Base-by-base conservation (phyloP, 2,797 vertebrate genomes). In the Threskiornis aethiopicus region DNA sequence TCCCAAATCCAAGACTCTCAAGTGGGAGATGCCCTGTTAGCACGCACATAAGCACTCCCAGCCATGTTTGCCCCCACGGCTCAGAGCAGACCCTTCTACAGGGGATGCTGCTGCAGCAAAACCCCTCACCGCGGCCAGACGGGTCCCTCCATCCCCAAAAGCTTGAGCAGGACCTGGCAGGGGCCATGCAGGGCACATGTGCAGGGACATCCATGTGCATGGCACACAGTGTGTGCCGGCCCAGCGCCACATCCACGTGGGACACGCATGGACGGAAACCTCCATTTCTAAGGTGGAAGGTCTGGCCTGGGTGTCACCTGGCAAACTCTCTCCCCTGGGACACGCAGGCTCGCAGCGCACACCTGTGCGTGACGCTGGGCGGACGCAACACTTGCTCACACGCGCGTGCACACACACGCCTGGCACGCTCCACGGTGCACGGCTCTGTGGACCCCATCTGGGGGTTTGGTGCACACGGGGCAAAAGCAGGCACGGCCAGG, bases 371-470 rank as follows among this genome's bases (percentile, higher is more conserved):
- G 33, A 26, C 9, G 11, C 14, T 0, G 0, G 41, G 24, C 33
- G 55, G 26, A 26, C 1, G 28, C 31, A 41, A 52, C 25, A 24
- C 2, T 5, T 16, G 17, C 47, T 54, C 39, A 14, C 33, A 42
- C 0, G 0, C 3, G 2, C 5, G 46, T 29, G 35, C 70, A 35
- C 51, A 19, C 0, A 35, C 51, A 19, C 0, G 0, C 6, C 10
- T 0, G 0, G 35, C 41, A 51, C 0, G 0, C 19, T 25, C 17
- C 1, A 1, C 0, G 0, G 16, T 4, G 9, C 61, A 21, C 0
- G 0, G 70, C 28, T n/a, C 47, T 37, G 57, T 52, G 77, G 62
- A 54, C 22, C 67, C 37, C 24, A 4, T 29, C 1, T 6, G 6
- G 13, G 42, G 18, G 16, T 16, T 51, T 1, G 2, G 28, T 9